Base-by-base conservation (phyloP, 2,797 vertebrate genomes). In the Margarornis squamiger region DNA sequence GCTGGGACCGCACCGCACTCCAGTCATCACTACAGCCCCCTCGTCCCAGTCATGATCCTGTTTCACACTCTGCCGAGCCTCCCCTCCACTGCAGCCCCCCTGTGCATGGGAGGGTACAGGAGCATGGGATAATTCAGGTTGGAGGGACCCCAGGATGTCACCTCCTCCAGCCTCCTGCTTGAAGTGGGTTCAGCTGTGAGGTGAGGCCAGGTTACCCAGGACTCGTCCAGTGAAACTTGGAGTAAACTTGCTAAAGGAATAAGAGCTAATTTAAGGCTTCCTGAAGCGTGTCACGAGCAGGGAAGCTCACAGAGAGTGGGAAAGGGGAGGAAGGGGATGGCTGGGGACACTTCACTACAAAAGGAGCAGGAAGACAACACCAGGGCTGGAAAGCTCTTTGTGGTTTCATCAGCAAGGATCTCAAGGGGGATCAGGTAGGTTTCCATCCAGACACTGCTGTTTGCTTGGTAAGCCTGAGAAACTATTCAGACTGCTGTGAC, bases 241-340 rank as follows among this genome's bases (percentile, higher is more conserved):
- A 91, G 57, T 43, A 83, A 3, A 84, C 55, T 23, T 88, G 61
- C 73, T 76, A 70, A 51, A 51, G 86, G 58, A 88, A 57, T 83
- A 54, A 88, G 65, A 91, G 54, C 61, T 90, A 65, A 81, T 96
- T 96, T 90, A 95, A 95, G 94, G 76, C 62, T 88, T 88, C 88
- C 88, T 95, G 92, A 88, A 73, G 73, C 48, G 30, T 88, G 83
- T 93, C 83, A 70, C 66, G 81, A 92, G 90, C 51, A 84, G 86
- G 54, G 81, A 72, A 65, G 82, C 92, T 92, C 58, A 32, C 2
- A 1, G 62, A 65, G 68, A 80, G 26, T 43, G 34, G 78, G 29
- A 74, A 32, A 13, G 27, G 61, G 48, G 23, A 83, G 52, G 22
- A 27, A 34, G 26, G 62, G 22, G 7, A 77, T 65, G 24, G 5